Base-by-base conservation (phyloP, 1,140 invertebrate genomes). In the Brachionus calyciflorus region DNA sequence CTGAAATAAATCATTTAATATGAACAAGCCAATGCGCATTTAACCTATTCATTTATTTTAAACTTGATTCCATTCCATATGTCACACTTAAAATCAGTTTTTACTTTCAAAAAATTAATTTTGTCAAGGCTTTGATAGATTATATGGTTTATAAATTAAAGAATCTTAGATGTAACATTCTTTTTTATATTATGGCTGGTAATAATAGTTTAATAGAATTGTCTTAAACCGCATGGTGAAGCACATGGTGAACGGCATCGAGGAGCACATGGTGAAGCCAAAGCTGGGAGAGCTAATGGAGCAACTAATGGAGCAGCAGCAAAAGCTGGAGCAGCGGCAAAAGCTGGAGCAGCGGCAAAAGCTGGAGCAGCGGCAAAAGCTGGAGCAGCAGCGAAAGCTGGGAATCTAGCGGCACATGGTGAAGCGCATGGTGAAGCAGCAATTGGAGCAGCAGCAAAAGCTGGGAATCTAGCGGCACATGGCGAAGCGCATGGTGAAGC, bases 391-490 rank as follows among this genome's bases (percentile, higher is more conserved):
- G 28, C 30, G 33, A 33, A 17, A 37, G 2, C 4, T 60, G 30
- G 30, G 1, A 21, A 60, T 17, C 28, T 19, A 19, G 55, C 28
- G 17, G 14, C 3, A 9, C 28, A 37, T 17, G 19, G 6, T 33
- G 30, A 17, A 60, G 12, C 55, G 17, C 17, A 60, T 9, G 55
- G 53, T 37, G 55, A 60, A 60, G 55, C 55, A 60, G 55, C 55
- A 41, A 60, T 33, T 60, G 55, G 55, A 60, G n/a, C 30, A 19
- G 28, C n/a, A n/a, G n/a, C n/a, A n/a, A n/a, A n/a, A n/a, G n/a
- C n/a, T n/a, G n/a, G n/a, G n/a, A n/a, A n/a, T n/a, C n/a, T n/a
- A n/a, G n/a, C n/a, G n/a, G n/a, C 30, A 30, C 55, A 60, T 60
- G n/a, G 30, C 37, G 28, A 37, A 40, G 30, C 33, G 17, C 33